Evolutionary conservation across 53 echinoderm and acorn worm genomes (phyloP), one percentile per base, ranked within the genome.

Genomic region (Holothuria leucospilota): DNA sequence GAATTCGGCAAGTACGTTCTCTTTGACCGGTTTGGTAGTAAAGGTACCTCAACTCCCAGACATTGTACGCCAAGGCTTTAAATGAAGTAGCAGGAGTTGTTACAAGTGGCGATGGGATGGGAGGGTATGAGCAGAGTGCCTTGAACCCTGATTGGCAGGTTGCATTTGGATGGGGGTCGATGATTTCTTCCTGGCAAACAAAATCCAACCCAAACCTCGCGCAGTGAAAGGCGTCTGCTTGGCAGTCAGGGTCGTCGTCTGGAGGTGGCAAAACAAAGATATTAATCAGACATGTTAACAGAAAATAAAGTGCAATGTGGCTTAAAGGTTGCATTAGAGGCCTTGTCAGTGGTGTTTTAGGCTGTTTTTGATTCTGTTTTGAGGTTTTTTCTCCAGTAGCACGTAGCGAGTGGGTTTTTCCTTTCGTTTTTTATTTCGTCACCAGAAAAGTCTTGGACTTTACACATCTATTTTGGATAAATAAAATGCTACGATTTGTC

Each of bases 1-100:
- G 88, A 46, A 94, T 92, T 30, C 96, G 94, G 73, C 96, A 96
- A 39, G 96, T 94, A 0, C 96, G 92, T 58, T 96, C 94, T 38
- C 94, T 90, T 81, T 96, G 96, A 20, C 96, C 96, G 63, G 56
- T 94, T 86, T 90, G 94, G 39, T 89, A 82, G 46, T 72, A 79
- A 0, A 94, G 74, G 64, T 96, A 96, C 20, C 86, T 73, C 51
- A 96, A 80, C 85, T 96, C 96, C 94, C 92, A 96, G 14, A 94
- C 86, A 60, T 96, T 96, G 87, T 96, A 96, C 27, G 92, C 72
- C 51, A 96, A 77, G 20, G 94, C 86, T 39, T 78, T 78, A 13
- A 78, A 58, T 23, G 72, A 72, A 23, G 72, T 72, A 21, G 46
- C 72, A 15, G 72, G 72, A 8, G 72, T 72, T 5, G 72, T 39